Conservation (phyloP, 53 echinoderm and acorn worm genomes). For the Arbacia lixula region DNA sequence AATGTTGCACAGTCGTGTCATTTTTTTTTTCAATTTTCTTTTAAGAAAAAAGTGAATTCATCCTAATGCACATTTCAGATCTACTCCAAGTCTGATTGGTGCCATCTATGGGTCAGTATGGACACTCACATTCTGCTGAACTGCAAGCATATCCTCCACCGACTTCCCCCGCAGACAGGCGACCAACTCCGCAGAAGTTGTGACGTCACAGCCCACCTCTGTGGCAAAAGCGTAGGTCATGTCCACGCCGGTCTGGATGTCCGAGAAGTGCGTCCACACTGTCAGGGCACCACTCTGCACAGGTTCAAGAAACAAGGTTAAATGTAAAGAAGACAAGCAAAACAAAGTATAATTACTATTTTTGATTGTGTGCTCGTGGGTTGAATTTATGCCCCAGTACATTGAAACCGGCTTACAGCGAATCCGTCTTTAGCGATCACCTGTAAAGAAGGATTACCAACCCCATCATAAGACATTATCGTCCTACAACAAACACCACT, state of each 20-base stretch:
- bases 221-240: not conserved
- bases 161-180: slow-evolving; percentile 19
- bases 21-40: too few species aligned
- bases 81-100: not conserved
- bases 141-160: not conserved
- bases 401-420: too few species aligned
- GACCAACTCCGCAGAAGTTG: slow-evolving; percentile 3
- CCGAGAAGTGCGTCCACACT: slow-evolving; percentile 3
- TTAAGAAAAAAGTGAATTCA: too few species aligned
- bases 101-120: not conserved
- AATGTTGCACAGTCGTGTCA: too few species aligned
- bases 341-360: not conserved
- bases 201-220: slow-evolving; percentile 14
- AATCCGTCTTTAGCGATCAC: too few species aligned
- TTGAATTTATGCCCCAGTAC: not conserved
- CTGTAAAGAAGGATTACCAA: too few species aligned
- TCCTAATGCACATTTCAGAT: too few species aligned
- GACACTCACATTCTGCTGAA: slow-evolving; percentile 26
- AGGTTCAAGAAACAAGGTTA: not conserved
- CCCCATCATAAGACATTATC: not conserved
- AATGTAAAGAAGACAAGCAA: not conserved
- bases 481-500: not conserved
- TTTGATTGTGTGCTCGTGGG: not conserved
- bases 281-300: slow-evolving; percentile 30
- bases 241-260: not conserved